Percentiles rank a stretch among this genome's conserved stretches.
These are phyloP conservation scores for Liopterus haemorrhoidalis DNA, from an alignment of 2,888 invertebrate species.

Conservation along the genomic window DNA sequence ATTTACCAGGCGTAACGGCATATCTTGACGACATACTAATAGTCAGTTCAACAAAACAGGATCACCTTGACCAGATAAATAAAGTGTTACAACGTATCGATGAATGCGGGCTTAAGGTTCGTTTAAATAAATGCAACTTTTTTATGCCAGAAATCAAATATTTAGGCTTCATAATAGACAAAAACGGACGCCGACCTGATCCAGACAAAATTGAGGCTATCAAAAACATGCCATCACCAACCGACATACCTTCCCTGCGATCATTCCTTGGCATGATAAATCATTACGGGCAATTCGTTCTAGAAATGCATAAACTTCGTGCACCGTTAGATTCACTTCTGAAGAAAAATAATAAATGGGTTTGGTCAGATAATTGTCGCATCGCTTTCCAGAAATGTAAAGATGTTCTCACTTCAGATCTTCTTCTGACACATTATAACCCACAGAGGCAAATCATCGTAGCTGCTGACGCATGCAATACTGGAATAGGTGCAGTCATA, in stretches of 20 bases:
- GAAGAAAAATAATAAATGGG: not conserved
- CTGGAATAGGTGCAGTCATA: not conserved
- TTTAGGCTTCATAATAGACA: not conserved
- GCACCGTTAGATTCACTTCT: not conserved
- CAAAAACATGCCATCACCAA: not conserved
- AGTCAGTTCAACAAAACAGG: too few relatives aligned
- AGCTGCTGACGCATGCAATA: not conserved
- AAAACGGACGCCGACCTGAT: not conserved
- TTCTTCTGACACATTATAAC: not conserved
- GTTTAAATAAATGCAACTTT: not conserved
- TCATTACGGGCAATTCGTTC: not conserved
- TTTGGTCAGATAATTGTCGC: not conserved
- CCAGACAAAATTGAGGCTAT: not conserved
- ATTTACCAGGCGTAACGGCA: constrained; percentile 12
- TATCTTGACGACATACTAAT: too few relatives aligned
- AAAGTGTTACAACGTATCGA: too few relatives aligned
- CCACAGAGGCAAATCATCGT: not conserved
- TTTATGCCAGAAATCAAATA: not conserved
- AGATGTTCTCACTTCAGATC: not conserved
- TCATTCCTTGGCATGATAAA: not conserved
- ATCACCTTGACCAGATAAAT: too few relatives aligned
- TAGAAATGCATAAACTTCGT: not conserved
- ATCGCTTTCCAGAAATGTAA: not conserved
- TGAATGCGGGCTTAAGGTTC: not conserved
- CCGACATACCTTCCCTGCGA: too few relatives aligned